These are phyloP conservation scores for Chiloscyllium punctatum DNA, from an alignment of 2,797 vertebrate genomes.

Conservation along the genomic window DNA sequence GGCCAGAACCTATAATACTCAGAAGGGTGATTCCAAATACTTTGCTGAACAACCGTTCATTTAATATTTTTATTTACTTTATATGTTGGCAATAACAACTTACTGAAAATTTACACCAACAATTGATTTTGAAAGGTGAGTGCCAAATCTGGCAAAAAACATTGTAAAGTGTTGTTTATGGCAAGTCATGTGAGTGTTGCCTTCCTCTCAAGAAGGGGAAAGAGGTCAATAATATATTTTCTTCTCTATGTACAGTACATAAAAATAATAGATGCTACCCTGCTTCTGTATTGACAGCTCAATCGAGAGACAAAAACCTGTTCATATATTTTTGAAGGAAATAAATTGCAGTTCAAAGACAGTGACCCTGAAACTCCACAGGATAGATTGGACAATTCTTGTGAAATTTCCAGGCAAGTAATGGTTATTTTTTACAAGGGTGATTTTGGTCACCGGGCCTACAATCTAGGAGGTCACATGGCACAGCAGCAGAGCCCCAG, in stretches of 20 bases:
- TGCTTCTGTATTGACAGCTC: not conserved
- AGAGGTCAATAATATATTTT: not conserved
- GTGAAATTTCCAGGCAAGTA: not conserved
- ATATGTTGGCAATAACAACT: not conserved
- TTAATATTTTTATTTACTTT: not conserved
- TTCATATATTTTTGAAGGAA: conserved; percentile 3
- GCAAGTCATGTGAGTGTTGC: not conserved
- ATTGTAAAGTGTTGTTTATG: not conserved
- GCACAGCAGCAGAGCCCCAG: too few species aligned
- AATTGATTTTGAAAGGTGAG: conserved; percentile 5
- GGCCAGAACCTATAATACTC: not conserved
- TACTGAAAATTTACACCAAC: not conserved
- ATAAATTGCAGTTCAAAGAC: not conserved
- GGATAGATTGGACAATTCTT: not conserved
- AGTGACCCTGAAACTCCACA: not conserved
- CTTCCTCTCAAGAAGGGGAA: not conserved
- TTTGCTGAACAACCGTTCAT: not conserved
- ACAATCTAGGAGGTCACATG: too few species aligned
- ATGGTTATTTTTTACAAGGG: not conserved
- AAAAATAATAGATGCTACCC: conserved; percentile 18
- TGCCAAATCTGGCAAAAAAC: not conserved
- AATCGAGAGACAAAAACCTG: not conserved
- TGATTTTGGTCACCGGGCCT: not conserved
- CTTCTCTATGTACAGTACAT: too few species aligned
- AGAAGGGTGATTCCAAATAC: not conserved